Percentiles rank a stretch among this genome's conserved stretches.
phyloP scores from a whole-genome alignment of 2,888 invertebrate genomes.

The Himalopsyche kuldschensis region DNA sequence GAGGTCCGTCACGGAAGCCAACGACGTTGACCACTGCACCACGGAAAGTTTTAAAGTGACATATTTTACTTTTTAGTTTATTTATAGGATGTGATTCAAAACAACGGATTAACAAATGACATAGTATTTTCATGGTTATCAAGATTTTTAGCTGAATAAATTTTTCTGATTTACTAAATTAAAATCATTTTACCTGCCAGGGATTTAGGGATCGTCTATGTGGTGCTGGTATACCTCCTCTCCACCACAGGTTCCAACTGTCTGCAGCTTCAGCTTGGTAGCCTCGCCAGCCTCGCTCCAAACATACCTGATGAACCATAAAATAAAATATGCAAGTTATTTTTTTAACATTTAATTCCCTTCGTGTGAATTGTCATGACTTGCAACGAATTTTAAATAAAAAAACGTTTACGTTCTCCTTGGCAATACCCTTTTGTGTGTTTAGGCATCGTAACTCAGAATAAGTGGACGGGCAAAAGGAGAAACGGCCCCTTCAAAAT shows the following conservation, averaged over 20 bases:
- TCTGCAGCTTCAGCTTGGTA: constrained; percentile 67
- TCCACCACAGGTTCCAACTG: constrained; percentile 84
- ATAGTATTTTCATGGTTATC: too few relatives aligned
- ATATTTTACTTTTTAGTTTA: too few relatives aligned
- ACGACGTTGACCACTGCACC: too few relatives aligned
- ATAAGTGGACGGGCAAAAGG: too few relatives aligned
- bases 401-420: background rate
- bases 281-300: constrained; percentile 80
- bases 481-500: too few relatives aligned
- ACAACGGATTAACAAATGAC: too few relatives aligned
- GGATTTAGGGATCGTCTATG: constrained; percentile 68
- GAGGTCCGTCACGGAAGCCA: too few relatives aligned
- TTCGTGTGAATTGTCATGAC: background rate
- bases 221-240: constrained; percentile 71
- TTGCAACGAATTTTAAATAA: background rate
- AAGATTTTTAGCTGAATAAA: too few relatives aligned
- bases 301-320: constrained; percentile 62
- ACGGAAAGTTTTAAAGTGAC: too few relatives aligned
- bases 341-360: background rate
- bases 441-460: background rate
- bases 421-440: background rate
- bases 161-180: too few relatives aligned
- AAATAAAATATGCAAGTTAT: background rate
- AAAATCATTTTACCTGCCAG: constrained; percentile 63
- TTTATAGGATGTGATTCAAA: too few relatives aligned